Conservation (phyloP, 2,113 vertebrate genomes). For the Tor tambroides region DNA sequence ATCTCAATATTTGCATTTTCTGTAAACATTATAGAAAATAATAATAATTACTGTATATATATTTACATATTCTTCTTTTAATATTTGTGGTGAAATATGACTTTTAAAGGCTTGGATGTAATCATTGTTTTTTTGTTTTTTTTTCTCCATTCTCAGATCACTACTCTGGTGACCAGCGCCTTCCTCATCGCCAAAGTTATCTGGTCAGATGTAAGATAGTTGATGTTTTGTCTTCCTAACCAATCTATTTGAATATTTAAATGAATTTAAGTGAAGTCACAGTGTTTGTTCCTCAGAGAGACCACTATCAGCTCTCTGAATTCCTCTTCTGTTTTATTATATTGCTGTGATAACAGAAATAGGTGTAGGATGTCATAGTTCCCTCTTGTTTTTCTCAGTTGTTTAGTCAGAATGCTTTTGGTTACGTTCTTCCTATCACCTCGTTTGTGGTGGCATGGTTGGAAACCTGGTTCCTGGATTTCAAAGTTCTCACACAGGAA, state of each 20-base stretch:
- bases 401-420: constrained; percentile 88
- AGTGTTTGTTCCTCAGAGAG: not conserved
- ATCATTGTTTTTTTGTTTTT: too few relatives aligned
- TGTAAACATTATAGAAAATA: not conserved
- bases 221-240: not conserved
- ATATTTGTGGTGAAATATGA: not conserved
- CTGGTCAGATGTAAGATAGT: constrained; percentile 84
- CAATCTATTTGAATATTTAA: not conserved
- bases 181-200: constrained; percentile 96
- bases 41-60: not conserved
- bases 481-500: constrained; percentile 95
- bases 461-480: constrained; percentile 99
- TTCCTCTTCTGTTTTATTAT: not conserved
- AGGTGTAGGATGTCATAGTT: not conserved
- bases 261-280: not conserved
- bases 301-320: not conserved
- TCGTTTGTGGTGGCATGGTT: constrained; percentile 98
- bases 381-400: constrained; percentile 71
- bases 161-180: constrained; percentile 89
- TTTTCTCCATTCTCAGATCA: constrained; percentile 76
- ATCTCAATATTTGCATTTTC: not conserved
- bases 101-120: not conserved
- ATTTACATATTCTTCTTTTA: too few relatives aligned
- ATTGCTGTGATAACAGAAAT: not conserved
- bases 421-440: constrained; percentile 90